Evolutionary conservation across 1,140 invertebrate species (phyloP).

Genomic region (Steinernema khuongi): DNA sequence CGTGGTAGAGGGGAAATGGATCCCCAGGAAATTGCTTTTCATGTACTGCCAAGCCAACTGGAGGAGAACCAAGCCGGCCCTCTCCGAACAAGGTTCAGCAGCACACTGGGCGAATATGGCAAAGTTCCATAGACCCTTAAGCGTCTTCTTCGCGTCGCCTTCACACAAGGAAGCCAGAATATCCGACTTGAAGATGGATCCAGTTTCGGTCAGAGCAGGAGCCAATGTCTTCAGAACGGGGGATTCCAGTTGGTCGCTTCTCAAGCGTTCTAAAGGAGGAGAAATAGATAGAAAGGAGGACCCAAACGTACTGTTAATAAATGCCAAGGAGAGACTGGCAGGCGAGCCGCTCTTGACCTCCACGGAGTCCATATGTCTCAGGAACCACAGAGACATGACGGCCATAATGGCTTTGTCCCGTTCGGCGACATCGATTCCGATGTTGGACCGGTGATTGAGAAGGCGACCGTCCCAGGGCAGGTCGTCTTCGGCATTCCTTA

Average conservation of each 20-base stretch:
- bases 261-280: background rate
- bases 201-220: background rate
- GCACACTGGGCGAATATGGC: background rate
- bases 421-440: background rate
- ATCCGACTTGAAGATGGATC: background rate
- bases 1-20: background rate
- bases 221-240: background rate
- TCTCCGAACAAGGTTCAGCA: background rate
- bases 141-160: background rate
- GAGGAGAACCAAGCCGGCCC: background rate
- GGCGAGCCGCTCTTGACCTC: background rate
- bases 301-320: background rate
- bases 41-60: background rate
- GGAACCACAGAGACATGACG: background rate
- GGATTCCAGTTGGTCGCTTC: background rate
- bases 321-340: background rate
- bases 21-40: background rate
- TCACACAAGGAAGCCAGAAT: background rate
- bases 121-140: conserved; percentile 8
- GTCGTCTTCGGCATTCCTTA: background rate
- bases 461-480: background rate
- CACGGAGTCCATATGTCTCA: background rate
- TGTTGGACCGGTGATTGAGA: background rate
- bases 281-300: background rate
- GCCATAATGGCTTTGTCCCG: background rate